Base-by-base conservation (phyloP, 2,797 vertebrate genomes). In the Periparus ater region DNA sequence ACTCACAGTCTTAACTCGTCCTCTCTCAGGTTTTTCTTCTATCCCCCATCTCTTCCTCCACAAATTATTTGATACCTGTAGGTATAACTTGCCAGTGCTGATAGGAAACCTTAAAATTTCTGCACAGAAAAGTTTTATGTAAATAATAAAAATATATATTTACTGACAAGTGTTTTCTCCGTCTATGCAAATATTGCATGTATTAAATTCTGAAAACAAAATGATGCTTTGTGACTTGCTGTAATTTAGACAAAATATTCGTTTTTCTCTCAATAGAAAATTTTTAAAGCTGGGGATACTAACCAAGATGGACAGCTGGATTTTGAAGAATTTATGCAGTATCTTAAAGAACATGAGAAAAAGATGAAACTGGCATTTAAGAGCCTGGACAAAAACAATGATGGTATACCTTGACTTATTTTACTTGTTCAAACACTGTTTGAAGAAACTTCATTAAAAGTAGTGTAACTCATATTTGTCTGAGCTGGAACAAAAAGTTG, bases 321-420 rank as follows among this genome's bases (percentile, higher is more conserved):
- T 97, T 99, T 99, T 96, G 96, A 89, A 54, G 99, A 99, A 97
- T 99, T 99, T 97, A 98, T 98, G 96, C 98, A 97, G 50, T 99
- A 99, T 93, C 98, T 99, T 73, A 99, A 98, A 97, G 99, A 99
- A 25, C 99, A 99, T n/a, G 99, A 99, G 96, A 99, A 99, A 97
- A 99, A 99, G 97, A 98, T 99, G 95, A 98, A 96, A 61, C 96
- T 99, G 85, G 99, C 99, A 10, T 99, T 99, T 98, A 99, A 98
- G 96, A 99, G 98, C 96, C 89, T 99, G 97, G 99, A 99, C 97
- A 99, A 98, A 98, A 99, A 99, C 96, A 98, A 98, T 20, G 99
- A 99, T 68, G 99, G 99, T 99, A 95, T 79, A 96, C 62, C 11
- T 78, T 84, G 47, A 71, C 89, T 93, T 79, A 22, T 55, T 23